phyloP scores from a whole-genome alignment of 2,113 vertebrate species.

The Chaenogobius annularis region DNA sequence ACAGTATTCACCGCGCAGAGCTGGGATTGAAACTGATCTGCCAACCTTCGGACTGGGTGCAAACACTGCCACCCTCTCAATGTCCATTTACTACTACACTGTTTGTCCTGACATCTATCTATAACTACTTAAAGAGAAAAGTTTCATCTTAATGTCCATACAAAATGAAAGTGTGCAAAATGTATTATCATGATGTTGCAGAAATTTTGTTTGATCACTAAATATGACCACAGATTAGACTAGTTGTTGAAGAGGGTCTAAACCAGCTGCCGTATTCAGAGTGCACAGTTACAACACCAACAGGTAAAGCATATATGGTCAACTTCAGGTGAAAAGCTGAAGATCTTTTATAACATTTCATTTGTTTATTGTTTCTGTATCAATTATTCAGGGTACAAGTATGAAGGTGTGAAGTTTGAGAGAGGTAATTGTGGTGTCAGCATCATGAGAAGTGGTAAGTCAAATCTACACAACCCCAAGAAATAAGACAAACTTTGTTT shows the following conservation, averaged over 20 bases:
- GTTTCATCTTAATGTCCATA: background rate
- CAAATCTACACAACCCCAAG: background rate
- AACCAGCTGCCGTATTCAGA: slow-evolving; percentile 97
- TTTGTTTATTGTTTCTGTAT: slow-evolving; percentile 31
- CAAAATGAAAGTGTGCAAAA: background rate
- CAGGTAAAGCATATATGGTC: slow-evolving; percentile 71
- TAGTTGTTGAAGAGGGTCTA: slow-evolving; percentile 97
- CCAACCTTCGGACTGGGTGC: too few relatives aligned
- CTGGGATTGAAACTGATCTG: background rate
- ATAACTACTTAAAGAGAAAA: background rate
- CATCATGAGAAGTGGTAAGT: slow-evolving; percentile 98
- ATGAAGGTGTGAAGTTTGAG: slow-evolving; percentile 96
- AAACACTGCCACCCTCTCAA: background rate
- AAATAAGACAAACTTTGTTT: background rate
- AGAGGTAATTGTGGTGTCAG: slow-evolving; percentile 99
- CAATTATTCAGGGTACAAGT: slow-evolving; percentile 88
- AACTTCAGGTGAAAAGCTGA: background rate
- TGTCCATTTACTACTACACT: background rate
- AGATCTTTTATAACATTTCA: background rate
- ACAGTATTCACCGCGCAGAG: background rate
- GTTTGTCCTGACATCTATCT: too few relatives aligned
- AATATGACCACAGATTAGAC: slow-evolving; percentile 83
- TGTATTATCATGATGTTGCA: background rate
- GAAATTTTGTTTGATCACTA: background rate
- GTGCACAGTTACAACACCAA: slow-evolving; percentile 96